Percentiles rank a stretch among this genome's conserved stretches.
Evolutionary conservation across 1,140 invertebrate species (phyloP).

Genomic region (Centruroides vittatus): DNA sequence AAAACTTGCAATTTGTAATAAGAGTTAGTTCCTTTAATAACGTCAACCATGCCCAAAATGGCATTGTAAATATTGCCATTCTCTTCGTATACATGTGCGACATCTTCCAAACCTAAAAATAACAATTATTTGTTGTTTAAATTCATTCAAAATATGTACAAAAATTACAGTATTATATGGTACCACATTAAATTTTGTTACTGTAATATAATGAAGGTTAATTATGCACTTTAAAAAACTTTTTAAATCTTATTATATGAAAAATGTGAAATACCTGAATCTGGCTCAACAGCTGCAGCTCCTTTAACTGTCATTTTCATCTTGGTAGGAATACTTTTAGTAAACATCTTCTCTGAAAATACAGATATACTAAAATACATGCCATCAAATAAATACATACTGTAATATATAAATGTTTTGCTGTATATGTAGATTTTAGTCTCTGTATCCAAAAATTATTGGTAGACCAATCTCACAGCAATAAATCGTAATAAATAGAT

Average conservation of each 20-base stretch:
- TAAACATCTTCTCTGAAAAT: slow-evolving; percentile 19
- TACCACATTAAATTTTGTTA: no score
- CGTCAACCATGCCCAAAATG: slow-evolving; percentile 69
- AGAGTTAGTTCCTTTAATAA: slow-evolving; percentile 75
- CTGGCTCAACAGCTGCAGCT: slow-evolving; percentile 75
- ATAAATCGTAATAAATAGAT: no score
- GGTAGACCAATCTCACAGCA: no score
- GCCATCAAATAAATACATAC: no score
- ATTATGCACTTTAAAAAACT: no score
- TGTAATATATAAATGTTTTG: no score
- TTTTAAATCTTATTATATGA: no score
- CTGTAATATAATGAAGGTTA: background rate
- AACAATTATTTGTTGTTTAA: background rate
- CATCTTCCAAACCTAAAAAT: slow-evolving; percentile 44
- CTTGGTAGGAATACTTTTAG: slow-evolving; percentile 27
- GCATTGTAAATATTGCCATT: slow-evolving; percentile 48
- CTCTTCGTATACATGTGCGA: slow-evolving; percentile 56
- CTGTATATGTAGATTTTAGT: no score
- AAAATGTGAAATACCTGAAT: slow-evolving; percentile 39
- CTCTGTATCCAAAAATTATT: no score
- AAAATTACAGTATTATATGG: no score
- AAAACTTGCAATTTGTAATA: slow-evolving; percentile 91
- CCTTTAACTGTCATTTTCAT: slow-evolving; percentile 66
- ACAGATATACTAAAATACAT: no score
- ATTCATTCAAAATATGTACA: no score